Evolutionary conservation across 2,797 vertebrate species (phyloP), one percentile per base, ranked within the genome.

Genomic region (Smutsia temminckii): DNA sequence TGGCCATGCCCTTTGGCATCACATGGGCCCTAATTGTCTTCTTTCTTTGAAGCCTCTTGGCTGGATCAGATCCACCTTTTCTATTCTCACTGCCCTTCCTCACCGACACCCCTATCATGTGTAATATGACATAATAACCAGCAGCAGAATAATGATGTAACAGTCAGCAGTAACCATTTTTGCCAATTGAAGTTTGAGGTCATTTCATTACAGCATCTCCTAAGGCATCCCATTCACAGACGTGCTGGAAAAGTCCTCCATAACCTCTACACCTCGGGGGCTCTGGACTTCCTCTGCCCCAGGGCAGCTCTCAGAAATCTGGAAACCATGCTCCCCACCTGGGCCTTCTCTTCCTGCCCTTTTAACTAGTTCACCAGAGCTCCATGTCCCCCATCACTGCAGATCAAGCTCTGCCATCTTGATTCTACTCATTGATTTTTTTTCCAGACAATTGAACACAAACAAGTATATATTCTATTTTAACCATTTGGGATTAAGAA

Each of bases 141-240:
- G 51, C 37, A 74, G 46, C 49, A 81, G 78, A 86, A 46, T 46
- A 46, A 46, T 46, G 46, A 46, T 46, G 46, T 46, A 46, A 46
- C 46, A 11, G 46, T 46, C 37, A 74, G 40, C 49, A 81, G 78
- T 83, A 85, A 69, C 77, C 57, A 55, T 27, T 87, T 93, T 85
- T 71, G 77, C 93, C 69, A 46, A 18, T 1, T 61, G 40, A 71
- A 59, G 84, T 92, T 72, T 93, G 92, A 95, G 63, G 32, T 92
- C 95, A 90, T 92, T 87, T 87, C 66, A 74, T 96, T 37, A 61
- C 85, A 61, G 72, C 84, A 40, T 85, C 91, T 89, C 87, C 85
- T 72, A 79, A 86, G 84, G 55, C 92, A 37, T 37, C 46, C 63
- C 51, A 10, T 32, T 64, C 49, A 66, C 5, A 29, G 51, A 46